These are phyloP conservation scores for Grammomys dolichurus DNA, from an alignment of 2,113 vertebrate genomes.

Conservation along the genomic window DNA sequence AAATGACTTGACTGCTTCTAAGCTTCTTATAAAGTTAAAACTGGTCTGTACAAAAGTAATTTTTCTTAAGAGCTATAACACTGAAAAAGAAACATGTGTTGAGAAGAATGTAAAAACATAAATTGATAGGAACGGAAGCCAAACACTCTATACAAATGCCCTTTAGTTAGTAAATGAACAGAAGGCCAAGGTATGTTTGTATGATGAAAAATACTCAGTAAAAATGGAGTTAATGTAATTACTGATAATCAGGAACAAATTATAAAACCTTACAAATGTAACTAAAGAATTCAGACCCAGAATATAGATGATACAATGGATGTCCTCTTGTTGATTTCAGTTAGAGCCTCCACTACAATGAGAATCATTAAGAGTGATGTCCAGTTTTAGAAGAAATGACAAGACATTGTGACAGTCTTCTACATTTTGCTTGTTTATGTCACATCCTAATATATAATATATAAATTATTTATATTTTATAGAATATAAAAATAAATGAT, in stretches of 20 bases:
- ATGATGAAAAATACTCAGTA: background rate
- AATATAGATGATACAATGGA: background rate
- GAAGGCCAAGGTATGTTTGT: background rate
- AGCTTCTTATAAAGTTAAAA: background rate
- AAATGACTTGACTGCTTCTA: background rate
- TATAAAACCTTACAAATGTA: background rate
- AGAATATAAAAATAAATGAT: background rate
- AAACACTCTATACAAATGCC: background rate
- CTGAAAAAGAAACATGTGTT: background rate
- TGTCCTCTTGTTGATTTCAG: background rate
- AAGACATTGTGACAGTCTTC: background rate
- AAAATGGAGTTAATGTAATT: background rate
- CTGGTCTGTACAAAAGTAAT: background rate
- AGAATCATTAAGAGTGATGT: background rate
- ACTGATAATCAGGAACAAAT: background rate
- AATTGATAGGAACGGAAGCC: background rate
- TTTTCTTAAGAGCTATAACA: background rate
- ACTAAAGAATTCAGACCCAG: background rate
- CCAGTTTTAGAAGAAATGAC: background rate
- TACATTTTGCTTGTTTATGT: background rate
- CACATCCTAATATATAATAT: too few species aligned
- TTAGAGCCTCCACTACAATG: background rate
- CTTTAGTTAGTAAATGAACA: background rate
- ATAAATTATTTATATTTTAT: too few species aligned
- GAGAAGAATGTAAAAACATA: background rate